phyloP scores from a whole-genome alignment of 2,888 invertebrate genomes.

The Ommatoiulus sabulosus region DNA sequence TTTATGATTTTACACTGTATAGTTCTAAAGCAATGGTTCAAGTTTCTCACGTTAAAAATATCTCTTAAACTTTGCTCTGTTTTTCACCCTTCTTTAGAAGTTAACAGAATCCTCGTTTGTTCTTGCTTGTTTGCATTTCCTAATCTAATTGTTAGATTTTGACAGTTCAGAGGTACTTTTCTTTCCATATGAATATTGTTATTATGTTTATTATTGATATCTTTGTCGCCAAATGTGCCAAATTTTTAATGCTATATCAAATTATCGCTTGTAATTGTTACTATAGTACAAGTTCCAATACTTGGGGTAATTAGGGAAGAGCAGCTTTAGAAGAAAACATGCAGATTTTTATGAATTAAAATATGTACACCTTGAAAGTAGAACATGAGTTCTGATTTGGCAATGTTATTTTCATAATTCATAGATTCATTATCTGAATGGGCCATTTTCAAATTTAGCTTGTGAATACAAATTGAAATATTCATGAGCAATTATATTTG shows the following conservation, averaged over 20 bases:
- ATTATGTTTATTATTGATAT: conserved; percentile 26
- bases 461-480: neutral
- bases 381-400: neutral
- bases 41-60: conserved; percentile 5
- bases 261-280: conserved; percentile 35
- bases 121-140: conserved; percentile 16
- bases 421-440: neutral
- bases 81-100: neutral
- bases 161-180: conserved; percentile 21
- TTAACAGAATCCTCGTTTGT: neutral
- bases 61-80: conserved; percentile 10
- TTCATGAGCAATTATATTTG: neutral
- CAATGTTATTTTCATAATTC: neutral
- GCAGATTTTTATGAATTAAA: neutral
- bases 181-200: conserved; percentile 39
- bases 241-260: conserved; percentile 36
- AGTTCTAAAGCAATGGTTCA: conserved; percentile 9
- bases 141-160: conserved; percentile 39
- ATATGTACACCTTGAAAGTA: neutral
- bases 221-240: conserved; percentile 40
- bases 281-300: conserved; percentile 12
- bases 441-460: neutral
- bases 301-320: neutral
- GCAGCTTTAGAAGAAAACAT: neutral
- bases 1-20: neutral